Evolutionary conservation across 2,888 invertebrate genomes (phyloP).

Genomic region (Hirtodrosophila cameraria): DNA sequence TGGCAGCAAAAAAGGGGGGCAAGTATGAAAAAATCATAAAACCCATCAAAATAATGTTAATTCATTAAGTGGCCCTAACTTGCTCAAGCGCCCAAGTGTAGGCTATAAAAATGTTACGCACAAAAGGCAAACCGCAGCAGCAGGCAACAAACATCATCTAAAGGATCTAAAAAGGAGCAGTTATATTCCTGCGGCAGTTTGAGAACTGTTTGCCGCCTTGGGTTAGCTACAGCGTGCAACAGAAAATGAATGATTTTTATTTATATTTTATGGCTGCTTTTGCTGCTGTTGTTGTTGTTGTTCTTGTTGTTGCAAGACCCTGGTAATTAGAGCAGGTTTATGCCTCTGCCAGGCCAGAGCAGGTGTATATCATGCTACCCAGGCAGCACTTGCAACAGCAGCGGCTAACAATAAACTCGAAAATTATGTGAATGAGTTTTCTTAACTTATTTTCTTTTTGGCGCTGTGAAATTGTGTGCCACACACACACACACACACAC

Average conservation of each 20-base stretch:
- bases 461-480: conserved; percentile 30
- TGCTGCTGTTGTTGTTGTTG: too few relatives aligned
- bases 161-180: conserved; percentile 40
- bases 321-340: conserved; percentile 78
- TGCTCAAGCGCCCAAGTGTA: conserved; percentile 73
- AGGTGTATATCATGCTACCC: conserved; percentile 65
- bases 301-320: conserved; percentile 28
- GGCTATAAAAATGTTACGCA: conserved; percentile 76
- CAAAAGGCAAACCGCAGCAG: conserved; percentile 52
- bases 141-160: conserved; percentile 34
- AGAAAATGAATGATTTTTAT: conserved; percentile 78
- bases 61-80: conserved; percentile 79
- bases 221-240: conserved; percentile 50
- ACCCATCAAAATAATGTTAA: conserved; percentile 79
- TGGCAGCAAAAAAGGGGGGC: background rate
- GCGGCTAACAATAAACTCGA: conserved; percentile 71
- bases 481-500: background rate
- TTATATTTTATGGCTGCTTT: conserved; percentile 79
- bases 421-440: conserved; percentile 80
- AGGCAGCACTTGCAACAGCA: conserved; percentile 18
- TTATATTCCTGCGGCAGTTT: conserved; percentile 20
- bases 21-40: conserved; percentile 67
- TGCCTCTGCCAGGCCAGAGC: conserved; percentile 48
- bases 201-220: conserved; percentile 38
- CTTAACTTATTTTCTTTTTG: conserved; percentile 69